Evolutionary conservation across 2,888 invertebrate genomes (phyloP).

Genomic region (Sipha maydis): DNA sequence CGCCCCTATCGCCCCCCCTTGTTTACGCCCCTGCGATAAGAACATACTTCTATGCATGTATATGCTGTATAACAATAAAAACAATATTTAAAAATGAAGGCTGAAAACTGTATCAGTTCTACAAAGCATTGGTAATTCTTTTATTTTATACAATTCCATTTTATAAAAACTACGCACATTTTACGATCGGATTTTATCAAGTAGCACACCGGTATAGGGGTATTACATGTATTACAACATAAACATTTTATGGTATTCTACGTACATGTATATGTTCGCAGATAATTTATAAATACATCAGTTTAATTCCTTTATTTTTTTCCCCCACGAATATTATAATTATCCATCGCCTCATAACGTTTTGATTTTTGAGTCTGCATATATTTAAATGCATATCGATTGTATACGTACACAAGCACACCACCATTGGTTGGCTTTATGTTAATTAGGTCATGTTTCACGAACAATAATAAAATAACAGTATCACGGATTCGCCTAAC

Average conservation of each 20-base stretch:
- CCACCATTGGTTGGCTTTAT: conserved; percentile 28
- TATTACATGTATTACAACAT: not conserved
- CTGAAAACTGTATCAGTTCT: conserved; percentile 32
- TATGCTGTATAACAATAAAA: not conserved
- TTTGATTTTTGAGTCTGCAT: not conserved
- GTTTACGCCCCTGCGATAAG: too few species aligned
- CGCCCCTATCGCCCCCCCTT: too few species aligned
- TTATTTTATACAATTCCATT: conserved; percentile 8
- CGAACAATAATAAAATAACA: conserved; percentile 45
- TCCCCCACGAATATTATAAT: not conserved
- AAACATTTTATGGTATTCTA: not conserved
- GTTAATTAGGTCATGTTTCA: conserved; percentile 56
- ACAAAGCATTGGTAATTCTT: not conserved
- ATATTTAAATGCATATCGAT: conserved; percentile 41
- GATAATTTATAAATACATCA: not conserved
- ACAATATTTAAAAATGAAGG: not conserved
- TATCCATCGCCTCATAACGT: not conserved
- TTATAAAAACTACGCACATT: not conserved
- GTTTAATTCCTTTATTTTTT: not conserved
- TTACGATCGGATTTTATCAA: conserved; percentile 32
- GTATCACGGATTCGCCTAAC: conserved; percentile 41
- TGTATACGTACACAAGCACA: not conserved
- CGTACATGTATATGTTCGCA: not conserved
- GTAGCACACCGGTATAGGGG: not conserved
- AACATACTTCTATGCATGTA: conserved; percentile 12